Base-by-base conservation (phyloP, 2,888 invertebrate species). In the Archips xylosteana region DNA sequence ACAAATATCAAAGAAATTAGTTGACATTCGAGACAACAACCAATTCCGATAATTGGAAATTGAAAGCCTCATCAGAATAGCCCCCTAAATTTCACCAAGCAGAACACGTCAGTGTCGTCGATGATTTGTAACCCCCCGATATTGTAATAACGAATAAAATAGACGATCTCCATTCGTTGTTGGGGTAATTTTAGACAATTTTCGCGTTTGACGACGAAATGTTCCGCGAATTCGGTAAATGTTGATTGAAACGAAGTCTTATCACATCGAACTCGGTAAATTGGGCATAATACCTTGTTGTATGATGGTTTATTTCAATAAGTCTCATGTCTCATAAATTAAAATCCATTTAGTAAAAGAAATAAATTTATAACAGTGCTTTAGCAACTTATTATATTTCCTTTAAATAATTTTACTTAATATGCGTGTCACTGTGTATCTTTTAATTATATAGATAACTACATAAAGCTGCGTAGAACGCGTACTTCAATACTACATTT, bases 41-140 rank as follows among this genome's bases (percentile, higher is more conserved):
- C 15, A 23, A n/a, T 54, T 57, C 10, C 12, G 3, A 32, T 12
- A 12, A 57, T 57, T 12, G 32, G 32, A 57, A 54, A 57, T 57
- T 12, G 6, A 57, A 32, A n/a, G 13, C 34, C 32, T 49, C 36
- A 51, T 49, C 72, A 32, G 47, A 72, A 72, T 72, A 68, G 36
- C 47, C 57, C 47, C 67, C 34, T 67, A 47, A 62, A 67, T 67
- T 36, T 71, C 36, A 68, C 57, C 54, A 68, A 62, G 67, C 72
- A 68, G 62, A 67, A 62, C 72, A 72, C 62, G 72, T 47, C 69
- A 73, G 59, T 64, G 15, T 34, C 59, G 15, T 59, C 63, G 32
- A 73, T 73, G 73, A 73, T 73, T 73, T 69, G 73, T 69, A 59
- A 59, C 49, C 62, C n/a, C 13, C 49, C 72, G 63, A 68, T 73